Evolutionary conservation across 1,140 invertebrate genomes (phyloP), one percentile per base, ranked within the genome.

Genomic region (Phymastichus coffea): DNA sequence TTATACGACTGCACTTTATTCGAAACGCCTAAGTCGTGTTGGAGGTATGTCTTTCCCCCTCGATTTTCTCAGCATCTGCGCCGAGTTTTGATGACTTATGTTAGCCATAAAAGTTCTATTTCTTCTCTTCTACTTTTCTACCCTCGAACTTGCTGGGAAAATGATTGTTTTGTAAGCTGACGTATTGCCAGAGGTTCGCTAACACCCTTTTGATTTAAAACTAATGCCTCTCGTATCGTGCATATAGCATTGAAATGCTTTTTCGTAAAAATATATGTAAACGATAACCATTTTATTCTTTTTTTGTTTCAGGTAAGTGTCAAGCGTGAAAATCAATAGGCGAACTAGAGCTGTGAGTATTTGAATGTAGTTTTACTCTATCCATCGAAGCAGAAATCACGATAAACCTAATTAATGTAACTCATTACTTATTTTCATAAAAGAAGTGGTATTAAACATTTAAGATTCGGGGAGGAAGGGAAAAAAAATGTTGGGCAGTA

Each of bases 41-140:
- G 2, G 38, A n/a, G n/a, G 20, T 44, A 3, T 25, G 20, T 3
- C 25, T 44, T 44, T 44, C 10, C 22, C 41, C 41, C 19, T 20
- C 41, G 1, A 19, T 44, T 20, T 44, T 25, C 19, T 44, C 9
- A 10, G 4, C 20, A 23, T 10, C n/a, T n/a, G n/a, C n/a, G n/a
- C 22, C 9, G 20, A 23, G 8, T 25, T 52, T 52, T 33, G 38
- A 54, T 54, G 52, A 54, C 38, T 54, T 54, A 43, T 33, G 17
- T 14, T 14, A 22, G 40, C 14, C 26, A 43, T 54, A 7, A 0
- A 8, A 43, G 22, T 40, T 52, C 14, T 52, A 7, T 15, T 4
- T 28, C 25, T 14, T 44, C 19, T n/a, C n/a, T n/a, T n/a, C n/a
- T n/a, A n/a, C n/a, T n/a, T n/a, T n/a, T n/a, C n/a, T n/a, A n/a